Base-by-base conservation (phyloP, 2,797 vertebrate genomes). In the Clarias pachynema region DNA sequence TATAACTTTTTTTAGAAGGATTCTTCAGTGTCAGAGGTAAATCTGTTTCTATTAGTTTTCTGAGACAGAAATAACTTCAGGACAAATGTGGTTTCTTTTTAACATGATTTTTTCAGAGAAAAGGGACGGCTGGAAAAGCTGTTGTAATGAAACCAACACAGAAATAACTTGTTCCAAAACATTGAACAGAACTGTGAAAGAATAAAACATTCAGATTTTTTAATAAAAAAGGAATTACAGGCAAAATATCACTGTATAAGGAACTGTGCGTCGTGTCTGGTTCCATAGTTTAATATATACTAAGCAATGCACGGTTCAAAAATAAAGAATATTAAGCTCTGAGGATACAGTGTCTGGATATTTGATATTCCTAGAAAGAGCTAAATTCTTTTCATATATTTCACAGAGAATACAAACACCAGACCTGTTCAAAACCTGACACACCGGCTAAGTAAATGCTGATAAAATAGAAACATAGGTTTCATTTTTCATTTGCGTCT, bases 321-420 rank as follows among this genome's bases (percentile, higher is more conserved):
- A 24, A 57, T 37, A 78, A 62, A 24, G 56, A 34, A 40, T 16
- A 1, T 5, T 24, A 78, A 24, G 1, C 18, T 9, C 0, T 2
- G 1, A 40, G 10, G 20, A 37, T 59, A 78, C 31, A 3, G 4
- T 62, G 34, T 62, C 57, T 62, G 77, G 34, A 40, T 78, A 78
- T 78, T 22, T 40, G 24, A n/a, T 24, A n/a, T 7, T 62, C 18
- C 18, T 60, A 20, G 16, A 78, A 59, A 9, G 29, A 24, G 74
- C 56, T 78, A 37, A 59, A 59, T 77, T 60, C 74, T 56, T 77
- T 29, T 59, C 53, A 34, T 31, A 77, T 77, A 59, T 34, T 59
- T 75, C 18, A 34, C 8, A 26, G 16, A 29, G 29, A 77, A 59
- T 20, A 34, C 53, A 78, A 78, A 78, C 56, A 78, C 6, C 6